A percentile compares a stretch with the other conserved stretches of the same genome.
These are phyloP conservation scores for Gymnocypris eckloni DNA, from an alignment of 2,797 vertebrate genomes.

Conservation along the genomic window DNA sequence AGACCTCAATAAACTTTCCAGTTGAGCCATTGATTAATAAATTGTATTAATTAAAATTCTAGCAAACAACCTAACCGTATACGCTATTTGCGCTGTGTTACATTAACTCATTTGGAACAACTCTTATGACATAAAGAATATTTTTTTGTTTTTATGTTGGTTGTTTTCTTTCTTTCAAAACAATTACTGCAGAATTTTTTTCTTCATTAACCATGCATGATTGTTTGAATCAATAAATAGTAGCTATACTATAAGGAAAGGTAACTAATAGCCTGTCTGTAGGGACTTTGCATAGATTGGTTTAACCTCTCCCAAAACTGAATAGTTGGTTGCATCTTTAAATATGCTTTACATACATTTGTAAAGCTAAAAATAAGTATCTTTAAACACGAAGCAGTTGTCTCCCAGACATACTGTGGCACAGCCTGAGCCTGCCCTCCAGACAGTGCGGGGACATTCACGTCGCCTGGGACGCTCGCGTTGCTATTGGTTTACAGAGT, in stretches of 20 bases:
- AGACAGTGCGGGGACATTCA: not conserved
- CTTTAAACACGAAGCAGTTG: not conserved
- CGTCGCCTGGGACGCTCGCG: not conserved
- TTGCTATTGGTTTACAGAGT: constrained; percentile 28
- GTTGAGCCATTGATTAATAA: no score
- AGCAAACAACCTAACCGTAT: no score
- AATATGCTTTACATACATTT: not conserved
- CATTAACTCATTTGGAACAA: not conserved
- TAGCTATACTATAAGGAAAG: not conserved
- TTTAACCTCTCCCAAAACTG: not conserved
- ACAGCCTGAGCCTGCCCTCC: not conserved
- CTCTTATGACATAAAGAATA: not conserved
- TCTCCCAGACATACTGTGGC: not conserved
- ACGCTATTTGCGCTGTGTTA: not conserved
- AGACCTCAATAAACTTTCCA: no score
- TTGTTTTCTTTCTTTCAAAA: not conserved
- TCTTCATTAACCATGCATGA: not conserved
- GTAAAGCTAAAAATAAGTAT: not conserved
- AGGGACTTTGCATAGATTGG: not conserved
- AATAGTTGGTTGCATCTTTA: not conserved
- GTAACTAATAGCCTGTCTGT: not conserved
- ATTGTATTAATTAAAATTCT: no score
- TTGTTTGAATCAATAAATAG: not conserved
- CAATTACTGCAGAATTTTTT: not conserved
- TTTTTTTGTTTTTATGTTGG: not conserved